Base-by-base conservation (phyloP, 2,888 invertebrate species). In the Protophormia terraenovae region DNA sequence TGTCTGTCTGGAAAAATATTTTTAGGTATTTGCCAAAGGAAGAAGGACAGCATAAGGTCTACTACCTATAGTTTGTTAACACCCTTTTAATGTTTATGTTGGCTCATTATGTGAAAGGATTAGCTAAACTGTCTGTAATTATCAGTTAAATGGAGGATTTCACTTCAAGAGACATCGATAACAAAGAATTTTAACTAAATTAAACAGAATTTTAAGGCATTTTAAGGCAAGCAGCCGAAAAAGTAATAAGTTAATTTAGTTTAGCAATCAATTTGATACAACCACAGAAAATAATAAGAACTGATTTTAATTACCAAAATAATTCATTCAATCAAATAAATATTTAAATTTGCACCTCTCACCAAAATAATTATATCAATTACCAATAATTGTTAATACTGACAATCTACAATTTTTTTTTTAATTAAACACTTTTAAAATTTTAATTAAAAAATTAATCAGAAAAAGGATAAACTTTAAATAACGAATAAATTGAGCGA, bases 41-140 rank as follows among this genome's bases (percentile, higher is more conserved):
- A 58, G 32, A 58, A 67, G 12, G 0, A 24, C 10, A 53, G 5
- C 58, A 41, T 67, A 47, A 84, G 76, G 77, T 78, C 69, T 82
- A 50, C 41, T 41, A 35, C 53, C 32, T n/a, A n/a, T n/a, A n/a
- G n/a, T n/a, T n/a, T n/a, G 73, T 73, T 66, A 73, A 76, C 85
- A 83, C 85, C 82, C 85, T 71, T 85, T 83, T 71, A 79, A 85
- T 85, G 85, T 85, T 85, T 75, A 41, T 79, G 69, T 83, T 85
- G 78, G 85, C 85, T 85, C 85, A 85, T 85, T 85, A 85, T 83
- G 53, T 75, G 45, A 75, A 85, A 85, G 85, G 85, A 85, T 85
- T 85, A 85, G 83, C 78, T 66, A 69, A 82, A 78, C 75, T 85
- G 75, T 85, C 47, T 69, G 75, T 55, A 83, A 85, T 85, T 85